These are phyloP conservation scores for Ciconia maguari DNA, from an alignment of 2,113 vertebrate species.

Conservation along the genomic window DNA sequence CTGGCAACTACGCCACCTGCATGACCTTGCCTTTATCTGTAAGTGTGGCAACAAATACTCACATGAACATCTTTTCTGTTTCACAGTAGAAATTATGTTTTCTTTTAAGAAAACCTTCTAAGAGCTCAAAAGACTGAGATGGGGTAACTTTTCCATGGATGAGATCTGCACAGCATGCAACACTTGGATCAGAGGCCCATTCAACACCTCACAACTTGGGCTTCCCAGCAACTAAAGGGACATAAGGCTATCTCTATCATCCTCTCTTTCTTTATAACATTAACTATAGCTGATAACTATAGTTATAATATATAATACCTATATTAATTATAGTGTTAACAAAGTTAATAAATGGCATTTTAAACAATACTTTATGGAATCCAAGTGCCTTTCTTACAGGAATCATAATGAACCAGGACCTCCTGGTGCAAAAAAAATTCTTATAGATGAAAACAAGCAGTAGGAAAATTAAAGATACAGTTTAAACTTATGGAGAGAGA, in stretches of 20 bases:
- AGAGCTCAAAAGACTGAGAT: neutral
- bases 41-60: neutral
- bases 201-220: neutral
- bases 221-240: neutral
- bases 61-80: neutral
- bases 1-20: accelerated
- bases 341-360: neutral
- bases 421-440: neutral
- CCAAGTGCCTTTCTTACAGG: neutral
- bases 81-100: neutral
- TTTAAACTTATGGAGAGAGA: neutral
- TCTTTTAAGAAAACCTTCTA: neutral
- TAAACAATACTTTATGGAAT: neutral
- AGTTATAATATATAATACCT: neutral
- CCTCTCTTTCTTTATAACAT: neutral
- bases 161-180: accelerated
- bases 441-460: neutral
- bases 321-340: neutral
- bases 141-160: neutral
- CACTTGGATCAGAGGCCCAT: neutral
- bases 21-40: neutral
- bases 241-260: neutral
- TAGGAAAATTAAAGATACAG: neutral
- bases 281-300: neutral
- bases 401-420: neutral